A percentile compares a stretch with the other conserved stretches of the same genome.
These are phyloP conservation scores for Tricholauxania praeusta DNA, from an alignment of 2,888 invertebrate species.

Conservation along the genomic window DNA sequence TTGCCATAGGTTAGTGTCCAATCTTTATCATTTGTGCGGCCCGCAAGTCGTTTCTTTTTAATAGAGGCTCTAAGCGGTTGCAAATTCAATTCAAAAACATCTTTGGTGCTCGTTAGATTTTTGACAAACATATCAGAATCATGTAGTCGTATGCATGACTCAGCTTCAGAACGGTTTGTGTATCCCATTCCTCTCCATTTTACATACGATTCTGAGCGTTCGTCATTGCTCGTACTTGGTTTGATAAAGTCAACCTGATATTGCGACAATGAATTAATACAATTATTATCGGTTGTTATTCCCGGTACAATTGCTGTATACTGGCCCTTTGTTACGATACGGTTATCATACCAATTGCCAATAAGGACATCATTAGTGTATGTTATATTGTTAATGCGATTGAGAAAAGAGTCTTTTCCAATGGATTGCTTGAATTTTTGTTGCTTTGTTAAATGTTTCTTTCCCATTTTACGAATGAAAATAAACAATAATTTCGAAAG, in stretches of 20 bases:
- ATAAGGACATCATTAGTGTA: conserved; percentile 17
- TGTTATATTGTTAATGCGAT: conserved; percentile 1
- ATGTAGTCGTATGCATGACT: not conserved
- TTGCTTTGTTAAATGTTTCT: too few species aligned
- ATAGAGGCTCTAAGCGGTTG: not conserved
- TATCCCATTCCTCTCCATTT: not conserved
- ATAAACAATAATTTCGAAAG: too few species aligned
- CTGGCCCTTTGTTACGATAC: not conserved
- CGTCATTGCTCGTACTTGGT: not conserved
- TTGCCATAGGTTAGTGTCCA: not conserved
- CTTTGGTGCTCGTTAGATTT: conserved; percentile 1
- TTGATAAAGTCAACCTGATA: conserved; percentile 1
- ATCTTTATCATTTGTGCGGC: not conserved
- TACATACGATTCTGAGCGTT: not conserved
- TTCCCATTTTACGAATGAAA: too few species aligned
- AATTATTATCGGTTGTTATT: not conserved
- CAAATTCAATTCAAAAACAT: not conserved
- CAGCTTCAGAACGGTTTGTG: not conserved
- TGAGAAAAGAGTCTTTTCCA: conserved; percentile 17
- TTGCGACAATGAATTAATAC: not conserved
- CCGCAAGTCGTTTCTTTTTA: not conserved
- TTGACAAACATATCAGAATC: not conserved
- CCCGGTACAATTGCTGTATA: conserved; percentile 14
- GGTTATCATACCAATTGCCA: conserved; percentile 22
- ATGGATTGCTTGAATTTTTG: conserved; percentile 11